Evolutionary conservation across 1,140 invertebrate genomes (phyloP), one percentile per base, ranked within the genome.

Genomic region (Pomacea maculata): DNA sequence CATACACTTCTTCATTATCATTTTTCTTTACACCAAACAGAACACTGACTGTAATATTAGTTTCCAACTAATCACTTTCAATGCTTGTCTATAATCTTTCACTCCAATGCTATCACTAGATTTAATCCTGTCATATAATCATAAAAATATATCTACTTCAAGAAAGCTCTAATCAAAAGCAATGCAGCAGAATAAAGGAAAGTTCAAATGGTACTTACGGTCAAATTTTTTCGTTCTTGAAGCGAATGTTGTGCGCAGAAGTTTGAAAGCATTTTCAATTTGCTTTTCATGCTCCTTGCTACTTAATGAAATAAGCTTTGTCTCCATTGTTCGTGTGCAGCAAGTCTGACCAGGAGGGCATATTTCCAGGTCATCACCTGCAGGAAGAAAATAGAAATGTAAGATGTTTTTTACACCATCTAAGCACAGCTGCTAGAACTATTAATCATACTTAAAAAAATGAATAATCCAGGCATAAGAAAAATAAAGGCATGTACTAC

Each of bases 211-310:
- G n/a, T 65, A 87, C 87, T 86, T 82, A 88, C 87, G 85, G 84
- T 88, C 87, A 84, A 88, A 88, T 71, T 88, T 88, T 78, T 82
- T 82, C 19, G 79, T 80, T 75, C 85, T 77, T 21, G 86, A 86
- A 29, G 83, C 78, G 82, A 88, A 88, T 64, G 84, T 85, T n/a
- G 79, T 79, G 80, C 81, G 83, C 25, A 87, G 82, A 25, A 86
- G 80, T 80, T 85, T 86, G 75, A 86, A 86, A 17, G 87, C 79
- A 21, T 86, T 79, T 25, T 87, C 80, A 21, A 84, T 75, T 61
- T 85, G 84, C 15, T 67, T 71, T 17, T 83, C 77, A 65, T 85
- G 85, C 29, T 88, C 86, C 78, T 87, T 86, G 34, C 65, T 81
- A 81, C 83, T 85, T 17, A 85, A 81, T 25, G 81, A 84, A 54